phyloP scores from a whole-genome alignment of 2,797 vertebrate genomes.

The Coccyzus lansbergi region DNA sequence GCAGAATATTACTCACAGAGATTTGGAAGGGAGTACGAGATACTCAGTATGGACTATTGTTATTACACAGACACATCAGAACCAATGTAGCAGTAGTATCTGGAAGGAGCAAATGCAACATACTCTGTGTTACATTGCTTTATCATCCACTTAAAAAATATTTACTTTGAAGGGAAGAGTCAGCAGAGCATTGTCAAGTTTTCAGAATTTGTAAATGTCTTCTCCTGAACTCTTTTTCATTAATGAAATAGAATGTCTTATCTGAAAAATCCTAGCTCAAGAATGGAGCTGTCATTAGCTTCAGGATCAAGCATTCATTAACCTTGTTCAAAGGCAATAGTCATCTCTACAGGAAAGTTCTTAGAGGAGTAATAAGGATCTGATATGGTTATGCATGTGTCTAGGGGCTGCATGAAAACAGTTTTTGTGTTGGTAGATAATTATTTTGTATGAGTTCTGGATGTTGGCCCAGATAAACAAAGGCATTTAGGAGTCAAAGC shows the following conservation, averaged over 20 bases:
- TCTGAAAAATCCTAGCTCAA: neutral
- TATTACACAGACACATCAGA: neutral
- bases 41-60: neutral
- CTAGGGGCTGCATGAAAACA: slow-evolving; percentile 19
- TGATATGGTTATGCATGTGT: neutral
- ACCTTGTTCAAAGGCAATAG: slow-evolving; percentile 45
- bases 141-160: neutral
- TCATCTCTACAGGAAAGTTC: neutral
- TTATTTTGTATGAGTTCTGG: slow-evolving; percentile 52
- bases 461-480: slow-evolving; percentile 41
- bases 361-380: slow-evolving; percentile 19
- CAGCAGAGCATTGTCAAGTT: neutral
- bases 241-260: neutral
- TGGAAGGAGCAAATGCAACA: neutral
- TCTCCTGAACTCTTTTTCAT: neutral
- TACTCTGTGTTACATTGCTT: neutral
- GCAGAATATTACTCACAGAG: neutral
- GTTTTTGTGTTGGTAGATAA: slow-evolving; percentile 31
- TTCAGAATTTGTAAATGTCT: neutral
- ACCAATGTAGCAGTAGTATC: neutral
- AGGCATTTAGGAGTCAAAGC: neutral
- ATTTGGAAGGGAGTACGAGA: neutral
- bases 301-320: slow-evolving; percentile 20
- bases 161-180: neutral
- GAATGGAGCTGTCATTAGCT: neutral